phyloP scores from a whole-genome alignment of 2,113 vertebrate genomes.

The Trichechus manatus region DNA sequence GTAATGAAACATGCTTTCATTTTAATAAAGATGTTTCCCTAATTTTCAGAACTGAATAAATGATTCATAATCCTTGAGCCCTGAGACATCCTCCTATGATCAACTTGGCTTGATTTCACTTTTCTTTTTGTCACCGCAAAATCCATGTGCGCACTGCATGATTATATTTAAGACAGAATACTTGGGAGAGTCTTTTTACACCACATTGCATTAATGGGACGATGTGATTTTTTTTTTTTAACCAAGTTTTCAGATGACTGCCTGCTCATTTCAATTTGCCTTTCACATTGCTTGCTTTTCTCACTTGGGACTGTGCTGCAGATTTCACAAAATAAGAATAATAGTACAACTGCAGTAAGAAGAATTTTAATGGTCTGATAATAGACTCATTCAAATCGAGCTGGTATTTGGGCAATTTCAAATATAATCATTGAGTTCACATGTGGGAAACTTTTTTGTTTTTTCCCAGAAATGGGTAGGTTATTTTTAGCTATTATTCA shows the following conservation, averaged over 20 bases:
- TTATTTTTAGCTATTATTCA: neutral
- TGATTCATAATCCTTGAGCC: conserved; percentile 61
- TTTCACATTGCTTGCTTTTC: neutral
- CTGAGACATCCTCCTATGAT: conserved; percentile 45
- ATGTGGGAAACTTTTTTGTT: neutral
- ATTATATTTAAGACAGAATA: conserved; percentile 57
- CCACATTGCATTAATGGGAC: conserved; percentile 47
- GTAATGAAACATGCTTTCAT: conserved; percentile 54
- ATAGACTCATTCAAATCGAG: neutral
- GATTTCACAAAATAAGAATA: neutral
- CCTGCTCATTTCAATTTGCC: conserved; percentile 65
- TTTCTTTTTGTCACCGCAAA: conserved; percentile 38
- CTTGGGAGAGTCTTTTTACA: conserved; percentile 54
- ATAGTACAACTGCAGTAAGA: neutral
- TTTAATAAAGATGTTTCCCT: conserved; percentile 42
- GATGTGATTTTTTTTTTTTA: conserved; percentile 54
- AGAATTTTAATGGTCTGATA: conserved; percentile 29
- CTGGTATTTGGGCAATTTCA: neutral
- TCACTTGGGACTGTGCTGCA: conserved; percentile 20
- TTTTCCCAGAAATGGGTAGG: neutral
- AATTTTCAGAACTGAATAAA: conserved; percentile 56
- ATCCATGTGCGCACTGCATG: neutral
- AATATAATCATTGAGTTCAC: conserved; percentile 3
- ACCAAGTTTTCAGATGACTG: conserved; percentile 69
- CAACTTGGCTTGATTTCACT: conserved; percentile 28